These are phyloP conservation scores for Steinernema khuongi DNA, from an alignment of 1,140 invertebrate genomes.

Conservation along the genomic window DNA sequence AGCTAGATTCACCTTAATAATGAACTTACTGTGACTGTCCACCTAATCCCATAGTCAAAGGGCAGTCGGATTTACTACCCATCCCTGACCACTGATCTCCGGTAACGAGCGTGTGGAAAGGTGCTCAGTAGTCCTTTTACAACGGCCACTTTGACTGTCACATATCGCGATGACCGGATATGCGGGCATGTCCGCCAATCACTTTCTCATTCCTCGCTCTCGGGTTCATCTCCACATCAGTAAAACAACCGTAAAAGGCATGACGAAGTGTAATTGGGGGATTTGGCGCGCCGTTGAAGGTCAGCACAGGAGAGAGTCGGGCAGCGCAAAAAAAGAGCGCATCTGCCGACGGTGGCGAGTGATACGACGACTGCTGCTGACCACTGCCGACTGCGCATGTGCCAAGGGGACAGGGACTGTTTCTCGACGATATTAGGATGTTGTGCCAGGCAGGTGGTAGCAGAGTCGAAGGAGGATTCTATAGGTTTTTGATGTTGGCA, in stretches of 20 bases:
- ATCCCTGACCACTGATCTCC: no score
- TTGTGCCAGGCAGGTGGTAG: no score
- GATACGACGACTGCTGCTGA: constrained; percentile 6
- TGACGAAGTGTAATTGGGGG: constrained; percentile 16
- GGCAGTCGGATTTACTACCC: no score
- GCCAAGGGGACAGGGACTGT: no score
- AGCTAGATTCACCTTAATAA: no score
- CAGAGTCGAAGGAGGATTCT: no score
- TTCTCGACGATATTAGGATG: no score
- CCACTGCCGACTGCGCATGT: background rate
- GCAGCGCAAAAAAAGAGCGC: background rate
- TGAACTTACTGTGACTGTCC: no score
- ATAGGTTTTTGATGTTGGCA: no score
- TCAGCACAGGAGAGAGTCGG: background rate
- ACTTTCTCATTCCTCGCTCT: background rate
- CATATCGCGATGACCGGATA: background rate
- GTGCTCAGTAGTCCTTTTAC: no score
- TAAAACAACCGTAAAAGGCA: constrained; percentile 17
- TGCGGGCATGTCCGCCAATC: background rate
- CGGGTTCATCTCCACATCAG: constrained; percentile 3
- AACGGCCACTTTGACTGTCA: background rate
- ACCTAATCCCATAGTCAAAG: no score
- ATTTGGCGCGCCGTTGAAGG: constrained; percentile 5
- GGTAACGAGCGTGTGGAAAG: no score
- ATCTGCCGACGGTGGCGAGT: background rate